Evolutionary conservation across 2,888 invertebrate genomes (phyloP).

Genomic region (Dilophus febrilis): DNA sequence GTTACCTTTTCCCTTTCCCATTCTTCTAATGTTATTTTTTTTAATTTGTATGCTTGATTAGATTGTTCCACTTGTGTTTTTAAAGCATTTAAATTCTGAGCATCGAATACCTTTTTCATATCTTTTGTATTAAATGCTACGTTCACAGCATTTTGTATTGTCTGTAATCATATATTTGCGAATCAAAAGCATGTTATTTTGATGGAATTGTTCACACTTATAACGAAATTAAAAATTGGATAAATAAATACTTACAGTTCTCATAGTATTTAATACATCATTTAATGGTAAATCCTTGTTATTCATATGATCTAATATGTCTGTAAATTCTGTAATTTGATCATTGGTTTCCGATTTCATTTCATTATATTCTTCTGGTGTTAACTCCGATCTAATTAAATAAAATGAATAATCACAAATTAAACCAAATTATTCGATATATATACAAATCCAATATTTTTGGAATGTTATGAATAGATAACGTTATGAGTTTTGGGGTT

Average conservation of each 20-base stretch:
- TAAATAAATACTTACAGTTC: conserved; percentile 33
- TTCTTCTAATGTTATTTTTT: conserved; percentile 33
- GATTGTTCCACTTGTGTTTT: conserved; percentile 39
- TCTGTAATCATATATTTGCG: conserved; percentile 37
- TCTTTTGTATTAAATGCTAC: conserved; percentile 59
- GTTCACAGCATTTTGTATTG: conserved; percentile 55
- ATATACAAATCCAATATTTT: not conserved
- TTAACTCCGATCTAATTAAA: conserved; percentile 39
- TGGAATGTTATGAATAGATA: not conserved
- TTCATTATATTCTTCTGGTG: conserved; percentile 46
- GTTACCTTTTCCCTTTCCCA: conserved; percentile 36
- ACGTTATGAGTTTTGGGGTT: no score
- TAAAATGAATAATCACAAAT: conserved; percentile 2
- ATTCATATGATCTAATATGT: conserved; percentile 41
- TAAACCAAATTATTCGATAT: not conserved
- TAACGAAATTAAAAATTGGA: not conserved
- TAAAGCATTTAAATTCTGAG: conserved; percentile 46
- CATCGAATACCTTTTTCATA: conserved; percentile 53
- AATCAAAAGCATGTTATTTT: not conserved
- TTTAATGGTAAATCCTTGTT: conserved; percentile 51
- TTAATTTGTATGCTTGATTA: conserved; percentile 42
- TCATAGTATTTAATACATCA: conserved; percentile 45
- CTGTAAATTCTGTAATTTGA: conserved; percentile 49
- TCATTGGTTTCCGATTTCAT: conserved; percentile 51
- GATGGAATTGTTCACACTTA: not conserved